A percentile compares a stretch with the other conserved stretches of the same genome.
phyloP scores from a whole-genome alignment of 2,113 vertebrate species.

The Pseudorhombus dupliciocellatus region DNA sequence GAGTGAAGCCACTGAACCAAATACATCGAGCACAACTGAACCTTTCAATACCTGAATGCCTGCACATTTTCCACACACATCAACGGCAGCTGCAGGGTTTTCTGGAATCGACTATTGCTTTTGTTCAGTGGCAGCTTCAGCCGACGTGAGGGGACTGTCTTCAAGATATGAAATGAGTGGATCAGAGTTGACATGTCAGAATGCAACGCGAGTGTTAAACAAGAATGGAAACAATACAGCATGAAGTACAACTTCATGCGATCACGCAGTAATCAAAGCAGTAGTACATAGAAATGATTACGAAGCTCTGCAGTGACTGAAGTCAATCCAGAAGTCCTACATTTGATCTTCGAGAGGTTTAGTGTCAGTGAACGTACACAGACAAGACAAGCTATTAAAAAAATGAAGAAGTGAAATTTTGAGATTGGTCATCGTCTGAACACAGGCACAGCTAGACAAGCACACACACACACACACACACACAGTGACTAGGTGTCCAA shows the following conservation, averaged over 20 bases:
- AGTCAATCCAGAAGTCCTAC: neutral
- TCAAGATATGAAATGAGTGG: neutral
- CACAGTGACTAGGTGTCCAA: neutral
- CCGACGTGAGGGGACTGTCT: neutral
- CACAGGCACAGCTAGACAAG: too few species aligned
- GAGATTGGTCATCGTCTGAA: neutral
- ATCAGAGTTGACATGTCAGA: constrained; percentile 6
- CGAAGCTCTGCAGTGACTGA: too few species aligned
- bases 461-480: neutral
- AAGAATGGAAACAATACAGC: neutral
- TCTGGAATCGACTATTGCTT: constrained; percentile 36
- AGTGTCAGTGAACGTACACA: neutral
- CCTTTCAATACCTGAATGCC: constrained; percentile 64
- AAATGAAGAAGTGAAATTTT: neutral
- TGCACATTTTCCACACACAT: constrained; percentile 61
- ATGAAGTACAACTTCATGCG: neutral
- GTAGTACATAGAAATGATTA: neutral
- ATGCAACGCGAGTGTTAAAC: too few species aligned
- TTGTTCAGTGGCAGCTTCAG: neutral
- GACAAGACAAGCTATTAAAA: neutral
- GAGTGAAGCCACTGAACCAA: constrained; percentile 59
- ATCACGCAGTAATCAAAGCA: too few species aligned
- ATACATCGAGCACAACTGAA: constrained; percentile 42
- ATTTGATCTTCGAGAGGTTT: too few species aligned
- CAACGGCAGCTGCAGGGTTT: constrained; percentile 15